Percentiles rank a stretch among this genome's conserved stretches.
Conservation (phyloP, 2,113 vertebrate species). For the Vulpes lagopus region DNA sequence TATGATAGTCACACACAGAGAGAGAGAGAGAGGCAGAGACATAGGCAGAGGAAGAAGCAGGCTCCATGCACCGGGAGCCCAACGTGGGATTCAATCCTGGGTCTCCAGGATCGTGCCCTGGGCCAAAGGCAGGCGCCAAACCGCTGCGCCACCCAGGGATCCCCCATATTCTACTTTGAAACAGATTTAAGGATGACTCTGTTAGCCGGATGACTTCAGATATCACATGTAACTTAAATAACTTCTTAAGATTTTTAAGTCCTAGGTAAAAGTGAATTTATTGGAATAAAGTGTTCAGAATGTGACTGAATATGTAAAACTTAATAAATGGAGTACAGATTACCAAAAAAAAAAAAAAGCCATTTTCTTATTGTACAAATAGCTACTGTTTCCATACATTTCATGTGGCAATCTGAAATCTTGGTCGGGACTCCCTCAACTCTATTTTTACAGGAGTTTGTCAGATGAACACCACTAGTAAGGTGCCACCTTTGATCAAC, state of each 20-base stretch:
- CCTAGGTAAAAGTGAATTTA: conserved; percentile 63
- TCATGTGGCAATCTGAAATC: conserved; percentile 23
- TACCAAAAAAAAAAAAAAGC: background rate
- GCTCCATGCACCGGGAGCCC: no score
- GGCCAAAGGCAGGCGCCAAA: no score
- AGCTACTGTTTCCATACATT: background rate
- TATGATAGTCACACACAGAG: no score
- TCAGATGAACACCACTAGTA: background rate
- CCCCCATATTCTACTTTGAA: conserved; percentile 31
- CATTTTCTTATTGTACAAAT: conserved; percentile 58
- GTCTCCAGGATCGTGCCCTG: no score
- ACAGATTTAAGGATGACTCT: conserved; percentile 47
- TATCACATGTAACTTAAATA: background rate
- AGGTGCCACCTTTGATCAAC: conserved; percentile 42
- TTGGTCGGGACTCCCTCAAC: conserved; percentile 38
- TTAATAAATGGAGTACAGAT: conserved; percentile 21
- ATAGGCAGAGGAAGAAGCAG: no score
- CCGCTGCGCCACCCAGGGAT: no score
- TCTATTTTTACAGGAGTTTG: conserved; percentile 43
- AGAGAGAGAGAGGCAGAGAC: no score
- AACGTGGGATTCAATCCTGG: no score
- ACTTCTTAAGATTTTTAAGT: conserved; percentile 57
- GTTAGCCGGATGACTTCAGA: conserved; percentile 15
- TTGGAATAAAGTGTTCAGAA: conserved; percentile 35
- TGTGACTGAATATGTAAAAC: conserved; percentile 1